Base-by-base conservation (phyloP, 2,797 vertebrate genomes). In the Pagetopsis macropterus region DNA sequence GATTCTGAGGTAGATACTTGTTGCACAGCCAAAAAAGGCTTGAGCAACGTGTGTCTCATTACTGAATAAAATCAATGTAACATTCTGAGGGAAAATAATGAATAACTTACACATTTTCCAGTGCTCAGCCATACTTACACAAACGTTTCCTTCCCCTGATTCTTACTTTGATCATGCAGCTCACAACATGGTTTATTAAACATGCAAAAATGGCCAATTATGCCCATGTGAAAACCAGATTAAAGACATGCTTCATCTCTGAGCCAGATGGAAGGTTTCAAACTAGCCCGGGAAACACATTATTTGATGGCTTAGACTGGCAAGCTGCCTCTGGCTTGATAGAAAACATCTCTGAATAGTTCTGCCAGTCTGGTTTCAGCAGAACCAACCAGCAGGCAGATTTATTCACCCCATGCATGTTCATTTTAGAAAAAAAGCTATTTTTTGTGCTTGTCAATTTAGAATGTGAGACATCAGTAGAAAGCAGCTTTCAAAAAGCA, bases 171-270 rank as follows among this genome's bases (percentile, higher is more conserved):
- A 72, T 70, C 55, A 31, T 11, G 17, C 19, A 52, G 63, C 61
- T 70, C 64, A 81, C 56, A 73, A 75, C 77, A 31, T 75, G 49
- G 48, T 83, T 80, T 40, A 72, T 68, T 62, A 67, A 69, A 78
- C n/a, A 70, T 69, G 48, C 16, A 46, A 14, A 21, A 16, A 58
- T 21, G 4, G 9, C 23, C 8, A 74, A 56, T 33, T 40, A 70
- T 67, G 50, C 50, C 55, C 72, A 37, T 44, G n/a, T 80, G 48
- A 71, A 72, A 52, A 61, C 49, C 61, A 52, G 49, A 80, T 65
- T 58, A 69, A 72, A 82, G 52, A 31, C 55, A 75, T 65, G 45
- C 50, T 63, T 45, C 41, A 48, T 67, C 41, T 59, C 52, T 50
- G 68, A 46, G 72, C 41, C 76, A 87, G 60, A 70, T 72, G 72